Percentiles rank a stretch among this genome's conserved stretches.
phyloP scores from a whole-genome alignment of 1,140 invertebrate genomes.

The Sinella curviseta region DNA sequence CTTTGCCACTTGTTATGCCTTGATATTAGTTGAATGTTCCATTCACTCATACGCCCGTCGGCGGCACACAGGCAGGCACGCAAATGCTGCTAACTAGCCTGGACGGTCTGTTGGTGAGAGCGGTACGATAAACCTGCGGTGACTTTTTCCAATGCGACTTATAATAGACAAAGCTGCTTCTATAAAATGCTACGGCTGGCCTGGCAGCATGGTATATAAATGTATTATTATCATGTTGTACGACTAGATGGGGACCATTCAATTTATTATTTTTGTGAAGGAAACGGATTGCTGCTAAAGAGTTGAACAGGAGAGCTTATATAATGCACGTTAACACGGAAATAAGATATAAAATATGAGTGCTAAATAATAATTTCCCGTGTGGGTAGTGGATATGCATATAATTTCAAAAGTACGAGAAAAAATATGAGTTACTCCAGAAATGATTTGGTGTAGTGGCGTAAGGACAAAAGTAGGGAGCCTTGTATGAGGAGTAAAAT shows the following conservation, averaged over 20 bases:
- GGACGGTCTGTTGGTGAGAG: too few species aligned
- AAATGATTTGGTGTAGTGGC: too few species aligned
- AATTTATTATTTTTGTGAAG: conserved; percentile 11
- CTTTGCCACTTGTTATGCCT: background rate
- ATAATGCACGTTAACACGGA: too few species aligned
- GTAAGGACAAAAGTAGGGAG: background rate
- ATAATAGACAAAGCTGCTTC: background rate
- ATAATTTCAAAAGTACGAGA: background rate
- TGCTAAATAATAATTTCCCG: conserved; percentile 12
- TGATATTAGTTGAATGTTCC: conserved; percentile 6
- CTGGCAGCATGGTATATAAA: too few species aligned
- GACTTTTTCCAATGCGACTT: background rate
- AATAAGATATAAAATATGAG: background rate
- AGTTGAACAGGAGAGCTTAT: too few species aligned
- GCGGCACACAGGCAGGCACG: too few species aligned
- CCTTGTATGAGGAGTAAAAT: background rate
- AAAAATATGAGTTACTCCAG: too few species aligned
- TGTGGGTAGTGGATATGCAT: background rate
- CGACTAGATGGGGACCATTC: background rate
- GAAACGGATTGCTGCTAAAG: background rate
- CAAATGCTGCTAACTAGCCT: too few species aligned
- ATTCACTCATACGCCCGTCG: background rate
- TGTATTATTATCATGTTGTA: background rate
- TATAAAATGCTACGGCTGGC: background rate
- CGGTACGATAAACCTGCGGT: background rate